Evolutionary conservation across 2,888 invertebrate species (phyloP).

Genomic region (Meloe dianella): DNA sequence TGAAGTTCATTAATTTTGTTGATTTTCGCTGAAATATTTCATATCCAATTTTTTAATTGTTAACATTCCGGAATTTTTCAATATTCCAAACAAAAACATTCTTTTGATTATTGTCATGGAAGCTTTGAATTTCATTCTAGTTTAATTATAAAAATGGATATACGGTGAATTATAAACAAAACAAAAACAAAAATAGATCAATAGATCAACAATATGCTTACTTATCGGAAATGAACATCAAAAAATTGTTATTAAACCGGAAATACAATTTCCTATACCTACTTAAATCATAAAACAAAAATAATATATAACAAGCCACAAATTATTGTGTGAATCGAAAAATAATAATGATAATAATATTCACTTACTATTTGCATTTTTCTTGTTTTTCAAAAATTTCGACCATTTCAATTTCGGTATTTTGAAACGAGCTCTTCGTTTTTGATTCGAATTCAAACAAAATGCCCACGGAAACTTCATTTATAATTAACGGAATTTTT

Average conservation of each 20-base stretch:
- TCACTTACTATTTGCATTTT: conserved; percentile 12
- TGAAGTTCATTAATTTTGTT: no score
- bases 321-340: no score
- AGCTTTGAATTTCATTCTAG: conserved; percentile 6
- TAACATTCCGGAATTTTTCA: not conserved
- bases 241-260: not conserved
- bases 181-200: not conserved
- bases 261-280: conserved; percentile 9
- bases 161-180: conserved; percentile 14
- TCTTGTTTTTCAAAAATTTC: not conserved
- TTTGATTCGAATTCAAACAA: conserved; percentile 36
- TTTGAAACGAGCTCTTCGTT: not conserved
- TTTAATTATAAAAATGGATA: conserved; percentile 9
- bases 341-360: not conserved
- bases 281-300: conserved; percentile 15
- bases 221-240: conserved; percentile 14
- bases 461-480: conserved; percentile 50
- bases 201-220: not conserved
- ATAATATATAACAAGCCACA: not conserved
- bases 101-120: not conserved
- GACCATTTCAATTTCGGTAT: not conserved
- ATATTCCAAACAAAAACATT: not conserved
- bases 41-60: not conserved
- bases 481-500: no score
- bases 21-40: no score